phyloP scores from a whole-genome alignment of 2,113 vertebrate genomes.

The Sitta europaea region DNA sequence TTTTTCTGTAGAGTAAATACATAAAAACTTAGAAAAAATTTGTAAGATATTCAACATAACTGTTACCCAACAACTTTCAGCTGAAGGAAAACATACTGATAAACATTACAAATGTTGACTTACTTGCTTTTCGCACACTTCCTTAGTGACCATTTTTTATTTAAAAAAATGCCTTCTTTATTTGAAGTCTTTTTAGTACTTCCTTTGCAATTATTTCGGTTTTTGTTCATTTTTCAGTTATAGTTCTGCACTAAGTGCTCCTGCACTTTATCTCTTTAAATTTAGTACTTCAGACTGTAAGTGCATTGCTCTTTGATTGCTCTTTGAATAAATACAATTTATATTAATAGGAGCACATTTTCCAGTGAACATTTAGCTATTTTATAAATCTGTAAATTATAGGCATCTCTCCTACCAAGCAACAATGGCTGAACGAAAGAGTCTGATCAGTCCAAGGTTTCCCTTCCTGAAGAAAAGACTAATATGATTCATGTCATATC shows the following conservation, averaged over 20 bases:
- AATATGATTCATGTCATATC: background rate
- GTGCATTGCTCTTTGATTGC: background rate
- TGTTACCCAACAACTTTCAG: background rate
- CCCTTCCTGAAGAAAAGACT: slow-evolving; percentile 21
- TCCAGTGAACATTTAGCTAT: background rate
- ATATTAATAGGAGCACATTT: background rate
- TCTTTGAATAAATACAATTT: background rate
- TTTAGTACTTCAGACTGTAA: background rate
- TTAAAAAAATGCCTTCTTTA: background rate
- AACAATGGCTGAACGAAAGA: background rate
- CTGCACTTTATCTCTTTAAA: background rate
- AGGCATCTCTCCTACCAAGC: background rate
- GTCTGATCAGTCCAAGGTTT: background rate
- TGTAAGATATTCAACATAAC: background rate
- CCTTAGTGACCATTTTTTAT: background rate
- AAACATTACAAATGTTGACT: background rate
- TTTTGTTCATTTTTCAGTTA: background rate
- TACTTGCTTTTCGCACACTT: background rate
- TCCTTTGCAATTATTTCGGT: background rate
- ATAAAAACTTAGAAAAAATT: background rate
- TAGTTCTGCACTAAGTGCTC: background rate
- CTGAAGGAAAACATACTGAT: background rate
- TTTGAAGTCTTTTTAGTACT: background rate
- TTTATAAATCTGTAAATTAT: background rate
- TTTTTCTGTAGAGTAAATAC: background rate